Base-by-base conservation (phyloP, 1,140 invertebrate genomes). In the Aphis craccivora region DNA sequence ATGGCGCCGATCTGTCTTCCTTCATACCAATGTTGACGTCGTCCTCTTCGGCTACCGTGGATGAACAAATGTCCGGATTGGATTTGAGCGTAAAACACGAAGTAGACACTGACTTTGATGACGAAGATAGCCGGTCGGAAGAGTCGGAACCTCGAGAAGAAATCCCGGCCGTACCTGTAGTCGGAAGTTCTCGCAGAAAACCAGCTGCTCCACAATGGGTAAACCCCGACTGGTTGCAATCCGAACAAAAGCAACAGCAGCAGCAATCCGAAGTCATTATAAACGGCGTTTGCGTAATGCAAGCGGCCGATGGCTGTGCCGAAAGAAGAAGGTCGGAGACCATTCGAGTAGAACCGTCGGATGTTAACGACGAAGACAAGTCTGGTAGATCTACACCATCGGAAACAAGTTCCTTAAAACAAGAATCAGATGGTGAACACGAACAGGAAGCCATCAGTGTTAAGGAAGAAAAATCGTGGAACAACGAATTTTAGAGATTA, bases 191-290 rank as follows among this genome's bases (percentile, higher is more conserved):
- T 88, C 95, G 98, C 93, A 96, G 99, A 93, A 99, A 99, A 96
- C 98, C 98, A 1, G 98, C 98, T 0, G 98, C 98, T 51, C 99
- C 99, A 1, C 98, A 99, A 95, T 99, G 99, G 98, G 98, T 99
- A 0, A 99, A 99, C 95, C 98, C 98, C 6, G 98, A 98, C 91
- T 98, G 98, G 97, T 35, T 93, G 37, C 91, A 93, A n/a, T 84
- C 76, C 0, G 91, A 93, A 86, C 91, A 93, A 14, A 93, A 93
- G 48, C 91, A 53, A 53, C 91, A 91, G 23, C 90, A 83, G 40
- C 90, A 76, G 40, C 96, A 97, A 90, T 95, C 96, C 94, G 98
- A 98, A 95, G 97, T 98, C 2, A 98, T 98, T 94, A 98, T 98
- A 94, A 98, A 98, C 94, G 98, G 98, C 9, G 98, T 98, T 35